phyloP scores from a whole-genome alignment of 1,140 invertebrate species.

The Apis florea region DNA sequence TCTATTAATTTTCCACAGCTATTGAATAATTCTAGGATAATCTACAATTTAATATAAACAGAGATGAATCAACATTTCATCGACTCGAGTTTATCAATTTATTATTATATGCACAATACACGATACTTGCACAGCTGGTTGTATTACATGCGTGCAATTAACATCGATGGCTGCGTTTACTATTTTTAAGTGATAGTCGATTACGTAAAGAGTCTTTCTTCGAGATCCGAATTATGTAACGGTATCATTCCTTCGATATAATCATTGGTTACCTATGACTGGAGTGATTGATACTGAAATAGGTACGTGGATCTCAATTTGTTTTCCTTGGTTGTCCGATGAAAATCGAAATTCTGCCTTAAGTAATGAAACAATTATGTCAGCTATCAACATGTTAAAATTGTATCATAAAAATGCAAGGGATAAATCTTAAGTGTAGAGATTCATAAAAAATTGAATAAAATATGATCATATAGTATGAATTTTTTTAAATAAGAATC shows the following conservation, averaged over 20 bases:
- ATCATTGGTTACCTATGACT: constrained; percentile 10
- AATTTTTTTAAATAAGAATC: neutral
- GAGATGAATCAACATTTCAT: constrained; percentile 7
- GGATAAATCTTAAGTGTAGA: neutral
- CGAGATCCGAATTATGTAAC: constrained; percentile 39
- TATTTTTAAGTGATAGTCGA: neutral
- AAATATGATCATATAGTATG: no score
- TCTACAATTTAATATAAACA: constrained; percentile 10
- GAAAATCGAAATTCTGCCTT: neutral
- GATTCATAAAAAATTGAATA: neutral
- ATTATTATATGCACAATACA: neutral
- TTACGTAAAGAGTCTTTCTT: constrained; percentile 29
- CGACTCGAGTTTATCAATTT: constrained; percentile 3
- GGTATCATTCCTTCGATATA: constrained; percentile 15
- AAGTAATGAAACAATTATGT: neutral
- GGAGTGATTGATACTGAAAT: constrained; percentile 16
- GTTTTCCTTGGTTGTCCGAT: neutral
- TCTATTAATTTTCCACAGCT: neutral
- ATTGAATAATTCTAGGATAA: neutral
- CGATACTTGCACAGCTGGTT: neutral
- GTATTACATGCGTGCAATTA: constrained; percentile 24
- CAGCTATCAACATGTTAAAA: neutral
- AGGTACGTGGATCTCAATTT: constrained; percentile 16
- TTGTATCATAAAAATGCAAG: neutral
- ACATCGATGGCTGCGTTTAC: constrained; percentile 20